phyloP scores from a whole-genome alignment of 2,797 vertebrate genomes.

The Pangasius mekongensis region DNA sequence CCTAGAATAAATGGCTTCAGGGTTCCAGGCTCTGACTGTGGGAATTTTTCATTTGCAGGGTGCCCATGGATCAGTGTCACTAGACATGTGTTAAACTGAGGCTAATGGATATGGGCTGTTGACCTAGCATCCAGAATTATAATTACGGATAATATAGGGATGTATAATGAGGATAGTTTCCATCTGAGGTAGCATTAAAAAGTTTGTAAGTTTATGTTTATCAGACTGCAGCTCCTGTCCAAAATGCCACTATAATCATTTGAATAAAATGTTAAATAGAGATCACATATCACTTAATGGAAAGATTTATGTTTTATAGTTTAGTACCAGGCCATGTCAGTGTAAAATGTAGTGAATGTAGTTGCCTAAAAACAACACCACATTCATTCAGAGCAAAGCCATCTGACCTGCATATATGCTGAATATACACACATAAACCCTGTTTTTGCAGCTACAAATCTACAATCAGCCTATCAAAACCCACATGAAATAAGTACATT shows the following conservation, averaged over 20 bases:
- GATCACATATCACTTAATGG: neutral
- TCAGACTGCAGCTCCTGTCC: neutral
- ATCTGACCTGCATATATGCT: neutral
- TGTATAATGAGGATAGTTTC: too few species aligned
- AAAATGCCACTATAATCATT: neutral
- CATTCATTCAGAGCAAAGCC: neutral
- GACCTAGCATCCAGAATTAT: neutral
- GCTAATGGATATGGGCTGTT: neutral
- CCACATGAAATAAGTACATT: slow-evolving; percentile 28
- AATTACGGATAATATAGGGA: too few species aligned
- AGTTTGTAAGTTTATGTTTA: neutral
- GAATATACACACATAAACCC: neutral
- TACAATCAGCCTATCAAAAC: neutral
- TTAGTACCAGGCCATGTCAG: neutral
- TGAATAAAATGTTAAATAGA: neutral
- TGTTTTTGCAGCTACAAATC: neutral
- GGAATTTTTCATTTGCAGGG: neutral
- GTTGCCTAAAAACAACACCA: neutral
- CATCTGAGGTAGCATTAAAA: neutral
- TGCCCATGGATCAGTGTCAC: neutral
- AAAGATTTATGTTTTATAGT: neutral
- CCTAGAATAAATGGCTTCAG: neutral
- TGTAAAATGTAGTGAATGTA: neutral
- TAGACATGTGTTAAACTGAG: neutral
- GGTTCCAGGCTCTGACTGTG: neutral